Evolutionary conservation across 2,888 invertebrate genomes (phyloP).

Genomic region (Deilephila elpenor): DNA sequence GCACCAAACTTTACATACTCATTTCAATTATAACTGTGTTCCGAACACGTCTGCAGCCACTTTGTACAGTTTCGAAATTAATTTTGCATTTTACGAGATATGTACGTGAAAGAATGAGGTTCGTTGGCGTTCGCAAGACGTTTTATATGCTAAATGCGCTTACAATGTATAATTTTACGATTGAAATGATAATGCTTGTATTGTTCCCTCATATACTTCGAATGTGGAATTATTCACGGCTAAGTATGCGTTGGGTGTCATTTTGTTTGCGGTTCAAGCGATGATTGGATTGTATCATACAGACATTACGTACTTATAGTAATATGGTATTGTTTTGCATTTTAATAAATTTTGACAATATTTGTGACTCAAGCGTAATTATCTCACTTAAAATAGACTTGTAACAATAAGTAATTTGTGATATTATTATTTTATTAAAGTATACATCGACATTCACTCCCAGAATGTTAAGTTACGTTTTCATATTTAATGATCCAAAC

Average conservation of each 20-base stretch:
- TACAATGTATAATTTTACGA: conserved; percentile 31
- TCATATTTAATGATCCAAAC: neutral
- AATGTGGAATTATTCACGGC: neutral
- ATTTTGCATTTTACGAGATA: conserved; percentile 51
- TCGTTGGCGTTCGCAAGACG: conserved; percentile 22
- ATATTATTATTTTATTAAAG: neutral
- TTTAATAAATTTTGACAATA: neutral
- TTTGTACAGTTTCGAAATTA: conserved; percentile 51
- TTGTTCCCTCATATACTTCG: conserved; percentile 13
- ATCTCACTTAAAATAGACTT: no score
- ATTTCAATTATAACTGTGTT: conserved; percentile 58
- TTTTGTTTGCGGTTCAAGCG: neutral
- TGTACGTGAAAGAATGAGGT: conserved; percentile 28
- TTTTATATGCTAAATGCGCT: conserved; percentile 29
- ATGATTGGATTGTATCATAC: neutral
- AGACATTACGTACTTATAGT: neutral
- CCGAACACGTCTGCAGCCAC: conserved; percentile 45
- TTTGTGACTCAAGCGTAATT: no score
- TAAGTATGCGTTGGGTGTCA: neutral
- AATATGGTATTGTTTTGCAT: neutral
- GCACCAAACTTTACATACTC: conserved; percentile 55
- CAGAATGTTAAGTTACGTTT: neutral
- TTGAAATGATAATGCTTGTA: conserved; percentile 16
- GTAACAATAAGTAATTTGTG: no score
- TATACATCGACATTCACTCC: neutral